These are phyloP conservation scores for Aphaenogaster rudis DNA, from an alignment of 1,140 invertebrate genomes.

Conservation along the genomic window DNA sequence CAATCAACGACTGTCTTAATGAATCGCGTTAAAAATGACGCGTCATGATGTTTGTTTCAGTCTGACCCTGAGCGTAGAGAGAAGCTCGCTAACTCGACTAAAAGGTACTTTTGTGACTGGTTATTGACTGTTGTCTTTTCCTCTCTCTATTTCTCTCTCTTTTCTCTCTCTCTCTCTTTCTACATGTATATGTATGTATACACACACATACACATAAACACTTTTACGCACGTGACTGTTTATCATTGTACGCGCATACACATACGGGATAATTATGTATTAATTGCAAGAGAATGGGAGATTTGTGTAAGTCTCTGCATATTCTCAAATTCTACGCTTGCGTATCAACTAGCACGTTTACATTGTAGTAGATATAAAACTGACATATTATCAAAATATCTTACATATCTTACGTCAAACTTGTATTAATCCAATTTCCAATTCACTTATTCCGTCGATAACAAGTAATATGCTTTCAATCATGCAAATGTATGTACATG, in stretches of 20 bases:
- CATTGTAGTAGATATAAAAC: conserved; percentile 6
- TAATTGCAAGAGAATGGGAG: conserved; percentile 49
- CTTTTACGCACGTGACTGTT: conserved; percentile 43
- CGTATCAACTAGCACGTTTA: conserved; percentile 37
- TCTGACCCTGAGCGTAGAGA: conserved; percentile 87
- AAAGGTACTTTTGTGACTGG: conserved; percentile 87
- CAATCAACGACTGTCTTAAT: conserved; percentile 56
- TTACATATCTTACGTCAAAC: not conserved
- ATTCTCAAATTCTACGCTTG: conserved; percentile 43
- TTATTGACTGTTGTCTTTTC: conserved; percentile 85
- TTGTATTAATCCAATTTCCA: conserved; percentile 18
- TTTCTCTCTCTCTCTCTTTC: conserved; percentile 61
- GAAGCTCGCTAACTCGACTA: conserved; percentile 87
- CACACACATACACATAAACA: conserved; percentile 35
- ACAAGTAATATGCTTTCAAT: conserved; percentile 8
- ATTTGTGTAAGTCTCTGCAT: conserved; percentile 13
- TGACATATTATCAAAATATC: conserved; percentile 22
- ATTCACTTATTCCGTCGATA: not conserved
- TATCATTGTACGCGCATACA: conserved; percentile 44
- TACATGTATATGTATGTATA: conserved; percentile 68
- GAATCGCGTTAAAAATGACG: conserved; percentile 83
- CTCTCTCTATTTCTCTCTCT: conserved; percentile 74
- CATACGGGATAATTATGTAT: conserved; percentile 37
- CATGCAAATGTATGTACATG: not conserved
- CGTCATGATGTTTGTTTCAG: conserved; percentile 87